These are phyloP conservation scores for Mesorhabditis spiculigera DNA, from an alignment of 2,888 invertebrate species.

Conservation along the genomic window DNA sequence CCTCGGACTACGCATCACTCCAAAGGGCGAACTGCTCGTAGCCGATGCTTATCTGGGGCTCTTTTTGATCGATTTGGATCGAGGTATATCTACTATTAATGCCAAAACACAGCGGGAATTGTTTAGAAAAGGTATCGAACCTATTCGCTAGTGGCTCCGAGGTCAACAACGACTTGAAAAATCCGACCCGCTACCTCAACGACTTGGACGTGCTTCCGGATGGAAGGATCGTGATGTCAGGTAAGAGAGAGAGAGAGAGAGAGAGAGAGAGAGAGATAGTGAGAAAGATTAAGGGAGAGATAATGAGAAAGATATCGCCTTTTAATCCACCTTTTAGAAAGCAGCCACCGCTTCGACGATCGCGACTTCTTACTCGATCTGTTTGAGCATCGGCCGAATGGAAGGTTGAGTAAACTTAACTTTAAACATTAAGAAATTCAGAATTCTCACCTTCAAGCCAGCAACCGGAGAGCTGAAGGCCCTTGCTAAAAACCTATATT, in stretches of 20 bases:
- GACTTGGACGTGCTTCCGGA: constrained; percentile 39
- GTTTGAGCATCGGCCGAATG: constrained; percentile 40
- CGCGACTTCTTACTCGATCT: constrained; percentile 30
- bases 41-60: constrained; percentile 41
- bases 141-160: constrained; percentile 25
- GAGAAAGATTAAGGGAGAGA: too few species aligned
- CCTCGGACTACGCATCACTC: constrained; percentile 27
- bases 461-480: constrained; percentile 23
- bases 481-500: constrained; percentile 27
- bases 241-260: background rate
- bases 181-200: constrained; percentile 27
- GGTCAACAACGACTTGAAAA: constrained; percentile 17
- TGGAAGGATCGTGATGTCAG: constrained; percentile 37
- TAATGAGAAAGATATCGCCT: background rate
- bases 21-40: constrained; percentile 26
- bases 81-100: constrained; percentile 11
- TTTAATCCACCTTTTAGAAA: constrained; percentile 8
- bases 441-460: constrained; percentile 23
- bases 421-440: background rate
- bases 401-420: constrained; percentile 13
- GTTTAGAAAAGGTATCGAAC: constrained; percentile 25
- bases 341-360: constrained; percentile 34
- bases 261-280: too few species aligned
- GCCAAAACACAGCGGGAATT: background rate
- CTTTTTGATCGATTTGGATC: constrained; percentile 28